These are phyloP conservation scores for Tiliacea aurago DNA, from an alignment of 2,888 invertebrate species.

Conservation along the genomic window DNA sequence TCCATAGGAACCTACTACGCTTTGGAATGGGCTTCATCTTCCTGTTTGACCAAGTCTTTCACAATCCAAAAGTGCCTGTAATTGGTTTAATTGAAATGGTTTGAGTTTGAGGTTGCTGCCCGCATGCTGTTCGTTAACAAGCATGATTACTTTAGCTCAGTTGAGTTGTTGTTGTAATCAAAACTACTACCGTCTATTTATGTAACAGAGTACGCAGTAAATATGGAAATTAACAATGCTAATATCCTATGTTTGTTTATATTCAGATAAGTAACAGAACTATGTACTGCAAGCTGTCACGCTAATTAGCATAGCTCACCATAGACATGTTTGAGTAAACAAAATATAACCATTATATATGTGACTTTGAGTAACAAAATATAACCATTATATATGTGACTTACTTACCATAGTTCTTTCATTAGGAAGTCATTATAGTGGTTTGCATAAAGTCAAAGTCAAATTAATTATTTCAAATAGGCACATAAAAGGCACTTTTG, in stretches of 20 bases:
- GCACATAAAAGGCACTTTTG: too few relatives aligned
- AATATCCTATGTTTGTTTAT: slow-evolving; percentile 23
- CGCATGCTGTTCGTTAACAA: neutral
- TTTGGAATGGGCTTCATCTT: neutral
- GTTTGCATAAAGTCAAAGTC: too few relatives aligned
- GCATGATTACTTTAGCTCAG: neutral
- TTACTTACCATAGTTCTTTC: neutral
- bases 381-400: too few relatives aligned
- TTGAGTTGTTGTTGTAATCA: too few relatives aligned
- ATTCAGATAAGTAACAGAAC: slow-evolving; percentile 12
- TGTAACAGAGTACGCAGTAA: slow-evolving; percentile 7
- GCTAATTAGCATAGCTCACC: slow-evolving; percentile 44
- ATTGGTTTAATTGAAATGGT: neutral
- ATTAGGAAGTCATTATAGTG: neutral
- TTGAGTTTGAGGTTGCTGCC: neutral
- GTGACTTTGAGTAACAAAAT: neutral
- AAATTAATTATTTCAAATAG: too few relatives aligned
- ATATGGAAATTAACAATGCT: slow-evolving; percentile 42
- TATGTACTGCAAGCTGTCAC: slow-evolving; percentile 36
- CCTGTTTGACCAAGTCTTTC: neutral
- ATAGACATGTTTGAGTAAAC: slow-evolving; percentile 24
- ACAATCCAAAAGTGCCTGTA: neutral
- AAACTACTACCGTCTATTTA: slow-evolving; percentile 15
- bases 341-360: too few relatives aligned
- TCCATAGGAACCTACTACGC: too few relatives aligned